phyloP scores from a whole-genome alignment of 2,797 vertebrate genomes.

The Dermochelys coriacea region DNA sequence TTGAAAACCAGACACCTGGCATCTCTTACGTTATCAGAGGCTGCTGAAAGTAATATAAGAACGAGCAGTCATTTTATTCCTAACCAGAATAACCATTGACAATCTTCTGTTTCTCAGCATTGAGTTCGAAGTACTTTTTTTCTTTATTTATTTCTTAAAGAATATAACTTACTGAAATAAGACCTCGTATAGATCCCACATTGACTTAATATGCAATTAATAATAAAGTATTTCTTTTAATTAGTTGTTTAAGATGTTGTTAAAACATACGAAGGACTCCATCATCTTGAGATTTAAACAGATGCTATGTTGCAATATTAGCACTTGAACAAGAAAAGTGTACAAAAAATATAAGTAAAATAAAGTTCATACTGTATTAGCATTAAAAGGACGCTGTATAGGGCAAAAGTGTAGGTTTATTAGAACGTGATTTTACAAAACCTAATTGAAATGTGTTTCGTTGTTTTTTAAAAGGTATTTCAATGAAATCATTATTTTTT shows the following conservation, averaged over 20 bases:
- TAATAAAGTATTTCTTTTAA: background rate
- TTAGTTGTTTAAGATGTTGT: background rate
- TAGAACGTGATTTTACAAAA: background rate
- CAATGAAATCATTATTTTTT: background rate
- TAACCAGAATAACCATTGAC: background rate
- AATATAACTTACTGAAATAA: background rate
- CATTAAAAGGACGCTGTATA: fast-evolving
- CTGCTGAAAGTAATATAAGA: background rate
- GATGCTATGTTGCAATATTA: background rate
- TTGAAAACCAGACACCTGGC: too few relatives aligned
- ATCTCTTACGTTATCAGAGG: background rate
- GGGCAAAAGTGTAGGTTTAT: background rate
- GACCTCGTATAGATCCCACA: background rate
- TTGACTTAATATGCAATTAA: background rate
- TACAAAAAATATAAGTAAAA: background rate
- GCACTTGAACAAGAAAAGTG: background rate
- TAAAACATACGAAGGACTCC: fast-evolving
- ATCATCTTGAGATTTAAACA: background rate
- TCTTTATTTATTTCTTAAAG: background rate
- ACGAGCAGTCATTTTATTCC: background rate
- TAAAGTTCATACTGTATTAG: background rate
- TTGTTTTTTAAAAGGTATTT: background rate
- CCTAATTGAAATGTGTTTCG: background rate
- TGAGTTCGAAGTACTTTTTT: background rate
- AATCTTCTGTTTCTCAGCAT: background rate